These are phyloP conservation scores for Rhagium mordax DNA, from an alignment of 2,888 invertebrate species.

Conservation along the genomic window DNA sequence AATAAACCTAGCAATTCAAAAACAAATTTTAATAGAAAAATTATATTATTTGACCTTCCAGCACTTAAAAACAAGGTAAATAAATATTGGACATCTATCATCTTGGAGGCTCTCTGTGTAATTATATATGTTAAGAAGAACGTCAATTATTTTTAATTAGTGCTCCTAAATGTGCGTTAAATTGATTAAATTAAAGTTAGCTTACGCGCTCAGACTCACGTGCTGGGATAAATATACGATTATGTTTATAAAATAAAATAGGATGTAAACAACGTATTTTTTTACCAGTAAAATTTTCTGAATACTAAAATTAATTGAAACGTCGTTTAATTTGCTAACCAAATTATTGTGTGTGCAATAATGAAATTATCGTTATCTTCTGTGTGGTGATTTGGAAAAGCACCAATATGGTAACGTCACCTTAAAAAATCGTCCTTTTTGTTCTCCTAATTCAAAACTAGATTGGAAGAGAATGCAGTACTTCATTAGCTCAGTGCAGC, in stretches of 20 bases:
- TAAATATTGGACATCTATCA: neutral
- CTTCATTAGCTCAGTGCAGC: too few relatives aligned
- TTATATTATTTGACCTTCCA: neutral
- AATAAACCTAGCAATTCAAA: too few relatives aligned
- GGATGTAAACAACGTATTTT: neutral
- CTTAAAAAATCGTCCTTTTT: too few relatives aligned
- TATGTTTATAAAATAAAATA: neutral
- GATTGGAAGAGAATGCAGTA: too few relatives aligned
- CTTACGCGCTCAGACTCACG: neutral
- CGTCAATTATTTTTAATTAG: neutral
- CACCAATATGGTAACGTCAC: too few relatives aligned
- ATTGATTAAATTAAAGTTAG: neutral
- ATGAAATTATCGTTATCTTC: too few relatives aligned
- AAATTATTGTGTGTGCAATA: too few relatives aligned
- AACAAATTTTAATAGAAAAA: neutral
- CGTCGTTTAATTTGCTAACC: too few relatives aligned
- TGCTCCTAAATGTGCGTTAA: neutral
- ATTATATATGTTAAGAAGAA: neutral
- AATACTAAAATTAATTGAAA: too few relatives aligned
- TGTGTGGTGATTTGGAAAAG: too few relatives aligned
- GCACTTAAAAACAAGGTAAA: neutral
- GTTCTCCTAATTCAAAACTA: too few relatives aligned
- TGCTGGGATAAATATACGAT: neutral
- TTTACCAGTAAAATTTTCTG: too few relatives aligned
- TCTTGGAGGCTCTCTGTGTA: neutral